phyloP scores from a whole-genome alignment of 37 sponge, comb jelly and placozoan genomes.

The Eunapius fragilis region DNA sequence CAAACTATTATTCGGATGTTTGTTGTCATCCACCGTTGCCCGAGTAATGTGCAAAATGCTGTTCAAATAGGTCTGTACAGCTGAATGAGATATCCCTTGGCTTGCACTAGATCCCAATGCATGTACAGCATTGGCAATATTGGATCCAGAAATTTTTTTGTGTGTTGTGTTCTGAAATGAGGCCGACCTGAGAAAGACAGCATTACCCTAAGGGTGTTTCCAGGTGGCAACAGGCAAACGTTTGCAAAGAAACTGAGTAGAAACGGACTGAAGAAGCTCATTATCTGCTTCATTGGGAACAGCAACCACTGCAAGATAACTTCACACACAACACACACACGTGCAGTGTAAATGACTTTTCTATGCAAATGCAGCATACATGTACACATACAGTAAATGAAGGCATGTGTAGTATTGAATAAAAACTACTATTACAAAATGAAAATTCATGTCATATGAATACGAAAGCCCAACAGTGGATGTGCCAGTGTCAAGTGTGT shows the following conservation, averaged over 20 bases:
- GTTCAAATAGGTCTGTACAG: background rate
- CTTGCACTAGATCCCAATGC: background rate
- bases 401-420: background rate
- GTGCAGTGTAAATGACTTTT: no score
- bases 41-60: background rate
- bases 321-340: slow-evolving; percentile 26
- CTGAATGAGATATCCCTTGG: background rate
- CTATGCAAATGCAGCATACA: background rate
- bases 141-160: background rate
- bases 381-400: background rate
- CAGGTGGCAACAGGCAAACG: slow-evolving; percentile 90
- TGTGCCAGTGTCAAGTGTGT: background rate
- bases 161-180: slow-evolving; percentile 10
- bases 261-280: slow-evolving; percentile 48
- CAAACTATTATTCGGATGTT: background rate
- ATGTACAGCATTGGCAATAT: background rate
- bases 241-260: slow-evolving; percentile 68
- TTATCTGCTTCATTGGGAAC: slow-evolving; percentile 80
- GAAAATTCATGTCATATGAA: no score
- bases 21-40: background rate
- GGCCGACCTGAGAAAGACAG: slow-evolving; percentile 81
- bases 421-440: slow-evolving; percentile 3
- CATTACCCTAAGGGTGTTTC: slow-evolving; percentile 70
- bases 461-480: background rate
- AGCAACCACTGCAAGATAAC: slow-evolving; percentile 86